phyloP scores from a whole-genome alignment of 2,113 vertebrate species.

The Panthera leo region DNA sequence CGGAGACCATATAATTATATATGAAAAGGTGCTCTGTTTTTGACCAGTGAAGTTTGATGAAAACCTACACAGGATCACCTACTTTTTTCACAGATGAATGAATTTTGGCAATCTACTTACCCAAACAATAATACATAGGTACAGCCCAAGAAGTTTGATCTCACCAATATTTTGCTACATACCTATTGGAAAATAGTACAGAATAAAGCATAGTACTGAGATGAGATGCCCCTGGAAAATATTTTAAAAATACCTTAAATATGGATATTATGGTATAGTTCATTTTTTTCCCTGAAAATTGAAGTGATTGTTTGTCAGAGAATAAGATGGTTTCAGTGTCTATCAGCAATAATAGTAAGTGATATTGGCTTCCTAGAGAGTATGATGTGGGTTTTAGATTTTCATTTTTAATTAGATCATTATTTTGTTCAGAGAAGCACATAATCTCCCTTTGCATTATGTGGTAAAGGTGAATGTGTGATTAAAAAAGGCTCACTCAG shows the following conservation, averaged over 20 bases:
- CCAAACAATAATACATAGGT: background rate
- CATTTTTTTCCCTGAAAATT: constrained; percentile 17
- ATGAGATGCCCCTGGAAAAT: background rate
- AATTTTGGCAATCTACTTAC: background rate
- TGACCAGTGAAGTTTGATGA: background rate
- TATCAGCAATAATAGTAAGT: background rate
- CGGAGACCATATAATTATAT: background rate
- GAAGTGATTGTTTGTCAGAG: background rate
- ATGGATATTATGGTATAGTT: background rate
- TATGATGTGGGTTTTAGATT: background rate
- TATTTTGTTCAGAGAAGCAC: constrained; percentile 47
- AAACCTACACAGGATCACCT: background rate
- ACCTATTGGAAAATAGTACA: background rate
- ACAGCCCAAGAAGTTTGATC: background rate
- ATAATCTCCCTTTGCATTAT: background rate
- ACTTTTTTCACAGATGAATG: background rate
- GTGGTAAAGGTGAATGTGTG: background rate
- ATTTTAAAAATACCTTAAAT: background rate
- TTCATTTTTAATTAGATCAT: background rate
- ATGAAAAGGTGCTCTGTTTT: background rate
- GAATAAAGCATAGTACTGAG: background rate
- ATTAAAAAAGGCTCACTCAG: background rate
- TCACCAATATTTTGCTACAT: background rate
- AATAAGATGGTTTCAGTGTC: background rate
- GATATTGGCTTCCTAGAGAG: background rate